Evolutionary conservation across 2,797 vertebrate species (phyloP).

Genomic region (Luscinia luscinia): DNA sequence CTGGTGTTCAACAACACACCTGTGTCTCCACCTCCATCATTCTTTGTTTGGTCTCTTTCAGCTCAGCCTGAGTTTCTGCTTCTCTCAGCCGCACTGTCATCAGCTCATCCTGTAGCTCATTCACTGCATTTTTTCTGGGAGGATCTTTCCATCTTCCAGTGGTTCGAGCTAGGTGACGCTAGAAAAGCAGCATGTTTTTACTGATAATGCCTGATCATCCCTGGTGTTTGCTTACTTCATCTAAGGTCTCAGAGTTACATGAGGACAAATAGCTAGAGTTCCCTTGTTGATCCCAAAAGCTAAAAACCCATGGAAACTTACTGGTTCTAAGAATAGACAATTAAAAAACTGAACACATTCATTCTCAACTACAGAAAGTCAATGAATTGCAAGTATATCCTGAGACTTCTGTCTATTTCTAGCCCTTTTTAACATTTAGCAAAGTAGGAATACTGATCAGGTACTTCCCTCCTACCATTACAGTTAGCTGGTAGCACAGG

Average conservation of each 20-base stretch:
- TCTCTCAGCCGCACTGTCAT: constrained; percentile 93
- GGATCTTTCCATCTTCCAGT: constrained; percentile 94
- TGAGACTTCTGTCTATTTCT: neutral
- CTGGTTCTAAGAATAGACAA: neutral
- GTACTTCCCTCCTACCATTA: neutral
- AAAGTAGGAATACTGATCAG: neutral
- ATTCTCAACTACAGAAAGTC: neutral
- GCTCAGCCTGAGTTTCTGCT: constrained; percentile 93
- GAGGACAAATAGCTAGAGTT: neutral
- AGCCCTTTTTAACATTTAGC: neutral
- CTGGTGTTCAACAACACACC: constrained; percentile 72
- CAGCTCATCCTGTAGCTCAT: constrained; percentile 95
- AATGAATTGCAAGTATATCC: neutral
- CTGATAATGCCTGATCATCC: neutral
- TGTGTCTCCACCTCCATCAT: constrained; percentile 96
- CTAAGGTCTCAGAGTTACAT: neutral
- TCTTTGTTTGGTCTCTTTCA: constrained; percentile 91
- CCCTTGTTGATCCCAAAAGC: neutral
- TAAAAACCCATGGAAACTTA: neutral
- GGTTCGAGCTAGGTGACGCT: constrained; percentile 93
- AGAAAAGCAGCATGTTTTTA: neutral
- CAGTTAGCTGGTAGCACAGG: neutral
- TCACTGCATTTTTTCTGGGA: constrained; percentile 87
- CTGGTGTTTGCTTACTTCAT: neutral
- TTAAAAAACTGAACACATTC: neutral